Evolutionary conservation across 2,888 invertebrate species (phyloP).

Genomic region (Panopea generosa): DNA sequence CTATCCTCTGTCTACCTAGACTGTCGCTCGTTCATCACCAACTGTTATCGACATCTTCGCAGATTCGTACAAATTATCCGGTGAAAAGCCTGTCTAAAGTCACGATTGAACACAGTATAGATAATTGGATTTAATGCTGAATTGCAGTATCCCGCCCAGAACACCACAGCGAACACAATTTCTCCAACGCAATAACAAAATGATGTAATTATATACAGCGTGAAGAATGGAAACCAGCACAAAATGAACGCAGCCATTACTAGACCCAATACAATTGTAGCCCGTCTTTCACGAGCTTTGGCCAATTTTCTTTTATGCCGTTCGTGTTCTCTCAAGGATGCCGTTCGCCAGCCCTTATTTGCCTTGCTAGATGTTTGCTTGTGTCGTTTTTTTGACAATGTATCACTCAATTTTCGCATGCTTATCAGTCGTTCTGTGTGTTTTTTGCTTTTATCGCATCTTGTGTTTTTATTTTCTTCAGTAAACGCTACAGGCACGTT

Average conservation of each 20-base stretch:
- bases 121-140: slow-evolving; percentile 96
- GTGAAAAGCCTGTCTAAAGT: slow-evolving; percentile 97
- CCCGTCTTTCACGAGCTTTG: slow-evolving; percentile 97
- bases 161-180: slow-evolving; percentile 92
- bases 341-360: slow-evolving; percentile 58
- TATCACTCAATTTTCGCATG: slow-evolving; percentile 12
- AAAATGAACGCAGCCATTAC: slow-evolving; percentile 99
- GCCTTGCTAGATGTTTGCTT: slow-evolving; percentile 34
- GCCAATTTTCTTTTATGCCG: slow-evolving; percentile 96
- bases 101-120: slow-evolving; percentile 98
- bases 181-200: slow-evolving; percentile 82
- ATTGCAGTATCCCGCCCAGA: slow-evolving; percentile 99
- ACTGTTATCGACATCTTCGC: background rate
- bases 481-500: no score
- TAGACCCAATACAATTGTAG: slow-evolving; percentile 97
- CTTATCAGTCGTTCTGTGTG: background rate
- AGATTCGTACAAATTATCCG: slow-evolving; percentile 90
- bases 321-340: slow-evolving; percentile 91
- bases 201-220: slow-evolving; percentile 85
- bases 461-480: no score
- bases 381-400: slow-evolving; percentile 14
- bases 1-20: no score
- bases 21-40: no score
- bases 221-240: slow-evolving; percentile 99
- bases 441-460: no score